Percentiles rank a stretch among this genome's conserved stretches.
These are phyloP conservation scores for Pachyramphus minor DNA, from an alignment of 2,113 vertebrate genomes.

Conservation along the genomic window DNA sequence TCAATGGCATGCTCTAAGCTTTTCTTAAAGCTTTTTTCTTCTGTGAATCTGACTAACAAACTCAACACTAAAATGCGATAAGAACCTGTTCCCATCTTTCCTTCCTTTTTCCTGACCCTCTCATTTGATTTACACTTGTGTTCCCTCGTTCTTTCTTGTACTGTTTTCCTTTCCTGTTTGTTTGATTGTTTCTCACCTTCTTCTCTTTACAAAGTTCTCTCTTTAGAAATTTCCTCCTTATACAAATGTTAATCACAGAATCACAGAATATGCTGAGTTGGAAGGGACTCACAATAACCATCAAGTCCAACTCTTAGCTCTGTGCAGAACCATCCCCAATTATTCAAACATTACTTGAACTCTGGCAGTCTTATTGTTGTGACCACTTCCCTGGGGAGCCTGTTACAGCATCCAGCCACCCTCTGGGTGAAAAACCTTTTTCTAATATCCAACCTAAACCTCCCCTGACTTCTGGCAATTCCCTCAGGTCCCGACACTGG, in stretches of 20 bases:
- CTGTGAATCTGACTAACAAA: not conserved
- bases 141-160: not conserved
- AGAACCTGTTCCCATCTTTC: not conserved
- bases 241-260: not conserved
- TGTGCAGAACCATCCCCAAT: not conserved
- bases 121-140: not conserved
- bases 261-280: not conserved
- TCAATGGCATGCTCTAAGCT: not conserved
- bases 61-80: not conserved
- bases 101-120: not conserved
- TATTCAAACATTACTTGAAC: not conserved
- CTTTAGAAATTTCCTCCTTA: not conserved
- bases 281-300: not conserved
- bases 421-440: not conserved
- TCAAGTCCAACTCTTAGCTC: not conserved
- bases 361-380: not conserved
- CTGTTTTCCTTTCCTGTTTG: not conserved
- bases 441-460: not conserved
- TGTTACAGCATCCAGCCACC: not conserved
- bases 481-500: not conserved
- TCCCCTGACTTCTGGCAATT: not conserved
- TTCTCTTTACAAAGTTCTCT: not conserved
- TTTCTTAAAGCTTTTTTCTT: not conserved
- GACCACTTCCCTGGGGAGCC: not conserved
- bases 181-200: not conserved